Evolutionary conservation across 2,888 invertebrate species (phyloP), one percentile per base, ranked within the genome.

Genomic region (Orthosia incerta): DNA sequence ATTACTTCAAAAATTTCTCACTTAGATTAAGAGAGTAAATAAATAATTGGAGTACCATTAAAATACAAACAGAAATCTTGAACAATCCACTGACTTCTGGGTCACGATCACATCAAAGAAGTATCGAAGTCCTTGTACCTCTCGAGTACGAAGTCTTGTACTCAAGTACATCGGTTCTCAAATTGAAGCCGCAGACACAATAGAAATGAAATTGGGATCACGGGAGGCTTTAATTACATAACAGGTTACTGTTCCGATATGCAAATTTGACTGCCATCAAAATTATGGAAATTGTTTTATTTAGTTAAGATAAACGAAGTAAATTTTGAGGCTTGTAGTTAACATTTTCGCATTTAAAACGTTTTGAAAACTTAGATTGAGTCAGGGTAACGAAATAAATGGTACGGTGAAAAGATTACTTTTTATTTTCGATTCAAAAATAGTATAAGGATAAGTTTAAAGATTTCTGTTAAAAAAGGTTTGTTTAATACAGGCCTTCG

Each of bases 31-130:
- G 50, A 65, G 50, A 67, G 46, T 65, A 80, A 84, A 81, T 80
- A 80, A 80, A 75, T 84, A 81, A 81, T 81, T 81, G 84, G 57
- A 81, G 81, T 51, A 60, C 57, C 81, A 80, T 81, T 75, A 39
- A 64, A 64, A 70, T 61, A 23, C 64, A 71, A 74, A 84, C 57
- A 67, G 60, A 61, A 61, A 59, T 64, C 65, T 51, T 23, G 67
- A 53, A 80, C 64, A 68, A 67, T 68, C 50, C 31, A 53, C 26
- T 45, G 66, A 55, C 69, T 81, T 80, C 51, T 62, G 80, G 53
- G 81, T 70, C 74, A 70, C 56, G 31, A 80, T 80, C 51, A 65
- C 57, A 82, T 80, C 80, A 83, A 81, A 80, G 80, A 74, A 70
- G 50, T 48, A 66, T 55, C 48, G 18, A 66, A 80, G 61, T 26